Base-by-base conservation (phyloP, 2,797 vertebrate genomes). In the Argya squamiceps region DNA sequence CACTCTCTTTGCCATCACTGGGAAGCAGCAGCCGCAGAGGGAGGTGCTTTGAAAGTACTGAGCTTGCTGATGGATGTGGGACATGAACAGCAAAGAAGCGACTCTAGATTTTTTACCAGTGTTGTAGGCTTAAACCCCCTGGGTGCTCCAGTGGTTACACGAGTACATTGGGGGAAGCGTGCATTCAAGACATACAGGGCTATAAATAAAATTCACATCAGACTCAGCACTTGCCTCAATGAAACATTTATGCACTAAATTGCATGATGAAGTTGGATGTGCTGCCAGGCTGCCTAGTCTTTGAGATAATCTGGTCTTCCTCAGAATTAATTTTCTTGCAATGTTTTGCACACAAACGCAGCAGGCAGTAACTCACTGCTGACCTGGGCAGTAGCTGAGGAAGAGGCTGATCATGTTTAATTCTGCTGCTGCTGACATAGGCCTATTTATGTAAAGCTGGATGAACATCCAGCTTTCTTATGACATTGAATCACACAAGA, bases 201-300 rank as follows among this genome's bases (percentile, higher is more conserved):
- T 97, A 92, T 95, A 96, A 96, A 97, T 96, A 96, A 97, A 96
- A 77, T 69, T 84, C 83, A 89, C 64, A 55, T 92, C 84, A 92
- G 73, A 94, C 80, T 96, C 92, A 90, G 93, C 89, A 78, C 74
- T 96, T 94, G 87, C 84, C 63, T 96, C 70, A 55, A 76, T 97
- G 83, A 96, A 96, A 95, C 77, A 92, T 95, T 95, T 92, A 92
- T 92, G 82, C 67, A 67, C 87, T 95, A 75, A 90, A 93, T 91
- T 69, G 79, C 69, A 64, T 75, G 86, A 95, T 96, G 82, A 88
- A 84, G 86, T 91, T 94, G 93, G 85, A 95, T 84, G 78, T 88
- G 86, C 85, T 96, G 89, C 94, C 88, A 78, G 90, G 60, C 86
- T 89, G 88, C 78, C 76, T 86, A 50, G 69, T 79, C 62, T 95